Evolutionary conservation across 2,113 vertebrate species (phyloP).

Genomic region (Urocolius indicus): DNA sequence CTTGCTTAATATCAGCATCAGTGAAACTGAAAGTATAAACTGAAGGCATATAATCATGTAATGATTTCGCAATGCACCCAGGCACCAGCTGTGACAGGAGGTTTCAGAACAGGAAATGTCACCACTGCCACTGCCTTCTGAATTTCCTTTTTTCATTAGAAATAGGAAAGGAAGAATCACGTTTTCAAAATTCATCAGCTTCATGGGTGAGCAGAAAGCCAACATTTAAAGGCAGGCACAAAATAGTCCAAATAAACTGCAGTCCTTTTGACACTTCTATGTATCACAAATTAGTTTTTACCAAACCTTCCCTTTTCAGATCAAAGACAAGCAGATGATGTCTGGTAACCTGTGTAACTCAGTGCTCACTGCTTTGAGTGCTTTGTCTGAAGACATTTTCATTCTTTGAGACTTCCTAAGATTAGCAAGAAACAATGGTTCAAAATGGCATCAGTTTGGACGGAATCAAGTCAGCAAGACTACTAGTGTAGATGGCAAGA

Average conservation of each 20-base stretch:
- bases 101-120: background rate
- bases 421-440: conserved; percentile 1
- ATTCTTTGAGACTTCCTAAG: conserved; percentile 5
- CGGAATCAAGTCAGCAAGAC: background rate
- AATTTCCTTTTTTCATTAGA: background rate
- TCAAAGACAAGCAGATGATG: background rate
- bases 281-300: background rate
- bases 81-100: background rate
- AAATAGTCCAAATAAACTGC: background rate
- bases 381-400: background rate
- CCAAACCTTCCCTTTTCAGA: background rate
- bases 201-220: background rate
- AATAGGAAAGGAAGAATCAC: background rate
- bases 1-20: background rate
- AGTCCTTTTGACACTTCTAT: background rate
- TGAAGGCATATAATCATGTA: background rate
- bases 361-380: background rate
- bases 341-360: conserved; percentile 40
- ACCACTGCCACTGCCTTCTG: background rate
- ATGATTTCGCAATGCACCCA: background rate
- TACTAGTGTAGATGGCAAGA: background rate
- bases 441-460: background rate
- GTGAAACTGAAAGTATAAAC: background rate
- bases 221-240: background rate
- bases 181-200: background rate